Percentiles rank a stretch among this genome's conserved stretches.
Evolutionary conservation across 1,140 invertebrate species (phyloP).

Genomic region (Lepidurus couesii): DNA sequence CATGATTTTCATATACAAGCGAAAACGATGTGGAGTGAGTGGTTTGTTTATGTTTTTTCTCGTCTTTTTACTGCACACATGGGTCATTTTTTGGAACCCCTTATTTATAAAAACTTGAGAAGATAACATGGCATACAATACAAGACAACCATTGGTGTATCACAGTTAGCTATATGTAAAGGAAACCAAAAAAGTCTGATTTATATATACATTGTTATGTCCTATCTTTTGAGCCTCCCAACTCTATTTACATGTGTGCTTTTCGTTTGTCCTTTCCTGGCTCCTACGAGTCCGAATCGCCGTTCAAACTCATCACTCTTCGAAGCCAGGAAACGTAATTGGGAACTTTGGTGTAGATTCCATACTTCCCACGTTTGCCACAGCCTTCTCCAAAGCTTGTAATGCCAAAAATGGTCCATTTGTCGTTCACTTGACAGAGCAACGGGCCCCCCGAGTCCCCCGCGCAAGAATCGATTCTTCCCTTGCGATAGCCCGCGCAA

Average conservation of each 20-base stretch:
- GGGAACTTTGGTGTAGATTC: slow-evolving; percentile 80
- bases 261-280: no score
- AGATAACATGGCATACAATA: not conserved
- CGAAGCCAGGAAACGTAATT: slow-evolving; percentile 83
- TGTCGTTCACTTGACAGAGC: slow-evolving; percentile 47
- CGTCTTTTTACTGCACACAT: not conserved
- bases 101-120: not conserved
- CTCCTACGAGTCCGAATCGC: not conserved
- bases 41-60: not conserved
- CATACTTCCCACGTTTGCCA: slow-evolving; percentile 80
- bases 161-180: slow-evolving; percentile 15
- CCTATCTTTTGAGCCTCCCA: not conserved
- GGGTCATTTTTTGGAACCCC: not conserved
- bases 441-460: slow-evolving; percentile 65
- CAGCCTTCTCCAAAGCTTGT: slow-evolving; percentile 93
- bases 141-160: not conserved
- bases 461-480: slow-evolving; percentile 53
- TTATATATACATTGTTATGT: slow-evolving; percentile 20
- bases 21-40: no score
- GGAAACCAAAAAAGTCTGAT: not conserved
- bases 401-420: slow-evolving; percentile 78
- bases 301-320: slow-evolving; percentile 50
- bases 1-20: not conserved
- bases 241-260: no score
- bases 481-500: slow-evolving; percentile 52